A percentile compares a stretch with the other conserved stretches of the same genome.
phyloP scores from a whole-genome alignment of 2,113 vertebrate species.

The Dasyornis broadbenti region DNA sequence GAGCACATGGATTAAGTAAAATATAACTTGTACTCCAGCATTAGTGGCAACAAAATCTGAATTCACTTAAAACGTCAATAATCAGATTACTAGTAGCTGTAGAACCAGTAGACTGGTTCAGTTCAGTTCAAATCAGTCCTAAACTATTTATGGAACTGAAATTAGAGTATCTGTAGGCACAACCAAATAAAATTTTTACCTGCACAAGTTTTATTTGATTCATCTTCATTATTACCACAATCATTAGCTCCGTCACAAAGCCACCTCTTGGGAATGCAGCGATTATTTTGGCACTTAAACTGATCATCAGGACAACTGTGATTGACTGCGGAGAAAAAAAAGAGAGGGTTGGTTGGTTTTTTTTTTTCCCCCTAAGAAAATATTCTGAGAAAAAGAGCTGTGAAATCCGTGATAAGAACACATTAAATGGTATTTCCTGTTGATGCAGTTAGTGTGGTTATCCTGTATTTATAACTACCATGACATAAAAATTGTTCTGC shows the following conservation, averaged over 20 bases:
- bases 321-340: constrained; percentile 76
- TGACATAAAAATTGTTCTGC: neutral
- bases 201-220: constrained; percentile 90
- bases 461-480: neutral
- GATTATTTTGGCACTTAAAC: constrained; percentile 95
- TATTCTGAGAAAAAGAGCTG: neutral
- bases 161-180: neutral
- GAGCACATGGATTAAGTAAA: constrained; percentile 41
- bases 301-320: constrained; percentile 91
- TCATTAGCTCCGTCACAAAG: constrained; percentile 96
- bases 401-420: neutral
- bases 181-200: constrained; percentile 71
- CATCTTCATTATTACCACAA: constrained; percentile 90
- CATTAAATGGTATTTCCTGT: neutral
- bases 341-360: neutral
- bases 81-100: neutral
- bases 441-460: neutral
- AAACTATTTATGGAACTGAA: neutral
- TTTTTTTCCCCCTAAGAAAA: neutral
- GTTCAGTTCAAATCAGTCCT: neutral
- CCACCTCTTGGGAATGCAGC: constrained; percentile 96
- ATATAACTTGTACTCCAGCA: constrained; percentile 12
- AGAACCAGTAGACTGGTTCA: neutral
- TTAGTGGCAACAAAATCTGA: neutral
- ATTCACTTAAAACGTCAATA: constrained; percentile 1